Conservation (phyloP, 2,888 invertebrate genomes). For the Habrosyne pyritoides region DNA sequence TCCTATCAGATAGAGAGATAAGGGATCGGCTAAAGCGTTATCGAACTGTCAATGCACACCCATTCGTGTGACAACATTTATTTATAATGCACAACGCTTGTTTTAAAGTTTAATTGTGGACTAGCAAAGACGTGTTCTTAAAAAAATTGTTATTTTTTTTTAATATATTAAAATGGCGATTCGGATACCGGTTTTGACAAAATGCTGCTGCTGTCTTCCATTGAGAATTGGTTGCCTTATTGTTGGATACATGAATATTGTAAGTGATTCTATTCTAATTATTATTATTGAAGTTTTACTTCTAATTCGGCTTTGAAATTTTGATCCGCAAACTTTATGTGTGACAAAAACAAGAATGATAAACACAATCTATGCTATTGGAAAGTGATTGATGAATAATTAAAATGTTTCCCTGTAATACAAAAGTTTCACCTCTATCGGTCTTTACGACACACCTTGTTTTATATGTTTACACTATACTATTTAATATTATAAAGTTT, state of each 20-base stretch:
- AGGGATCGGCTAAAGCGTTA: not conserved
- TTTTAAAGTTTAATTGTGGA: constrained; percentile 8
- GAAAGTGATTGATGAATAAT: too few relatives aligned
- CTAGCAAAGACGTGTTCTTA: not conserved
- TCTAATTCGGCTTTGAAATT: not conserved
- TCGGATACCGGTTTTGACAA: constrained; percentile 51
- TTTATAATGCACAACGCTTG: not conserved
- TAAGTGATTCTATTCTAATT: too few relatives aligned
- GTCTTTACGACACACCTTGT: too few relatives aligned
- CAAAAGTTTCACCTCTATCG: too few relatives aligned
- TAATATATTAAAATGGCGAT: constrained; percentile 30
- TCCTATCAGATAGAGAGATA: not conserved
- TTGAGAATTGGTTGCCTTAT: constrained; percentile 60
- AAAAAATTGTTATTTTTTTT: not conserved
- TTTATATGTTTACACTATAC: too few relatives aligned
- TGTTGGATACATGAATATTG: constrained; percentile 70
- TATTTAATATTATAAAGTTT: too few relatives aligned
- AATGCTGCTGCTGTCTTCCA: constrained; percentile 66
- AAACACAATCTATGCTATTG: too few relatives aligned
- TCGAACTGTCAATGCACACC: constrained; percentile 1
- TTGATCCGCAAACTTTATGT: too few relatives aligned
- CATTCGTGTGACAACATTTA: not conserved
- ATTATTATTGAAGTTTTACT: not conserved
- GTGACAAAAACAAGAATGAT: too few relatives aligned
- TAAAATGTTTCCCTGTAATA: too few relatives aligned